Base-by-base conservation (phyloP, 2,797 vertebrate genomes). In the Austrolebias charrua region DNA sequence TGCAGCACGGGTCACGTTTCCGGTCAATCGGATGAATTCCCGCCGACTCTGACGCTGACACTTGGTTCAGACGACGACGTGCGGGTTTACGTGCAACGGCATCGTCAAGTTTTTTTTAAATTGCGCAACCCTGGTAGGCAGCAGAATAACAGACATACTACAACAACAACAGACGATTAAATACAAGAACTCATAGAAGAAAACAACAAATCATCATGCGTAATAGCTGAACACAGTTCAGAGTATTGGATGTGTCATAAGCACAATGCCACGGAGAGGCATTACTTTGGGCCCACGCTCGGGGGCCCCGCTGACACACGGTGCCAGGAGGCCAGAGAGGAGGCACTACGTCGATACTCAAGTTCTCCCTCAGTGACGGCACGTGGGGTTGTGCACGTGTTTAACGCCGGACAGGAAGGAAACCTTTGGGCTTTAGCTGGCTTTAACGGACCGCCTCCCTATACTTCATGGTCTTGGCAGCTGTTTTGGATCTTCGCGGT, bases 141-240 rank as follows among this genome's bases (percentile, higher is more conserved):
- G 38, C 10, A 13, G 10, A 2, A 60, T 47, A 9, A 60, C 53
- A 60, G 19, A 42, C 55, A 69, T 11, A 40, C 24, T 24, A 68
- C 75, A 8, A 33, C 13, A 51, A 0, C 35, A 60, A 16, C n/a
- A 38, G 63, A 59, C 46, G 19, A 65, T 40, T 1, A 64, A 79
- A 82, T 56, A 75, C 55, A 40, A 40, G 12, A 59, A 48, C 45
- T 35, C 72, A 60, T 71, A 75, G 77, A 77, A 72, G 24, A 73
- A 78, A 81, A 73, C 24, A 64, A 82, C 85, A 38, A 38, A 3
- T 12, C 12, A 84, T 91, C 92, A 93, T 93, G 93, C 93, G 92
- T 89, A 83, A 92, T 79, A 90, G 94, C 96, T 98, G 96, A 98
- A 98, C 96, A 98, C 81, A 95, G 96, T 98, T 98, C 96, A 98